These are phyloP conservation scores for Gymnodraco acuticeps DNA, from an alignment of 2,797 vertebrate species.

Conservation along the genomic window DNA sequence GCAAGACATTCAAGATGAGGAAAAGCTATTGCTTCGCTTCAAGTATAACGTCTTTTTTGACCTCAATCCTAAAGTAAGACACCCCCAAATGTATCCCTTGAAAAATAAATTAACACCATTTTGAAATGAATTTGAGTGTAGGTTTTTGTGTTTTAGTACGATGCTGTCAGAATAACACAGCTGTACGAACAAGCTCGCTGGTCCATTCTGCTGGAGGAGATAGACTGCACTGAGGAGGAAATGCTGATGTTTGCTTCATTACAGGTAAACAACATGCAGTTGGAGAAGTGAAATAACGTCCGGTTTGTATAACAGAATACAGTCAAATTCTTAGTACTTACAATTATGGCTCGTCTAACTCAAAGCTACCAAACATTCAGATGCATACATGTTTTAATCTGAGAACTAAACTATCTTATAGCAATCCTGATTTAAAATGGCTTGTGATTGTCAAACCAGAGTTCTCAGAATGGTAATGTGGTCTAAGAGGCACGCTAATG, in stretches of 20 bases:
- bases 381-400: neutral
- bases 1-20: slow-evolving; percentile 91
- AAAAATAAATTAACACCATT: neutral
- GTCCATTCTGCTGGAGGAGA: slow-evolving; percentile 95
- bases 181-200: slow-evolving; percentile 98
- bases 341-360: too few relatives aligned
- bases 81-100: fast-evolving
- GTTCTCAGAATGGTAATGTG: neutral
- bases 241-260: slow-evolving; percentile 98
- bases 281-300: neutral
- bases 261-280: slow-evolving; percentile 84
- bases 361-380: neutral
- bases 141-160: slow-evolving; percentile 86
- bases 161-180: slow-evolving; percentile 95
- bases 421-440: neutral
- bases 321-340: too few relatives aligned
- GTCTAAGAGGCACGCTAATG: neutral
- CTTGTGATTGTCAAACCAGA: neutral
- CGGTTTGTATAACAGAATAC: too few relatives aligned
- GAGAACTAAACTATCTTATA: neutral
- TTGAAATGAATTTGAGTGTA: neutral
- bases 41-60: slow-evolving; percentile 99
- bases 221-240: slow-evolving; percentile 98
- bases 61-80: slow-evolving; percentile 95
- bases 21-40: slow-evolving; percentile 93